These are phyloP conservation scores for Malthinus flaveolus DNA, from an alignment of 2,888 invertebrate genomes.

Conservation along the genomic window DNA sequence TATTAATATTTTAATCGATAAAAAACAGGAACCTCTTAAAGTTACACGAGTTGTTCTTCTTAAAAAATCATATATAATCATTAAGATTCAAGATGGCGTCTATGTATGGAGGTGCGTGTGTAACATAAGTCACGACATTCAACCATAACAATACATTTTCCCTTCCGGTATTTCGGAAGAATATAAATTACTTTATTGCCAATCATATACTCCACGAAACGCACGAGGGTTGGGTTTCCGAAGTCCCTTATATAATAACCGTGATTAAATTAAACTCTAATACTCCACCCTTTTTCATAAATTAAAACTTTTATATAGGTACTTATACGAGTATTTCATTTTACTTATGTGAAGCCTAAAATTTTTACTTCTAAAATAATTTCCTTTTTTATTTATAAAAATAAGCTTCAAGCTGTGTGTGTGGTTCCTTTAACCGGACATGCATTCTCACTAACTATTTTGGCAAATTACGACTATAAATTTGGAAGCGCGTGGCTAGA, in stretches of 20 bases:
- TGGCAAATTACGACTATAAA: conserved; percentile 50
- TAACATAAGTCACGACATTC: conserved; percentile 33
- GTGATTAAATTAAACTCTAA: conserved; percentile 6
- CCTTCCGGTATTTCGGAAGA: conserved; percentile 27
- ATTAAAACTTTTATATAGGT: neutral
- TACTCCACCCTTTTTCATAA: neutral
- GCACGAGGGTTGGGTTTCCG: conserved; percentile 24
- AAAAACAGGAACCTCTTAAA: neutral
- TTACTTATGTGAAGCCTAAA: too few relatives aligned
- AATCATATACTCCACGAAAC: conserved; percentile 18
- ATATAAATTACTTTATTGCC: conserved; percentile 26
- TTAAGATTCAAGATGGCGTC: conserved; percentile 21
- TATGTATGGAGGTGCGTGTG: conserved; percentile 21
- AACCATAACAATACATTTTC: conserved; percentile 36
- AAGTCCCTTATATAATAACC: neutral
- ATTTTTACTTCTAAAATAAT: too few relatives aligned
- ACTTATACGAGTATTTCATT: too few relatives aligned
- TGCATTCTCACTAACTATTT: conserved; percentile 44
- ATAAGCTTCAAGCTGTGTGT: conserved; percentile 34
- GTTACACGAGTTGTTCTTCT: conserved; percentile 10
- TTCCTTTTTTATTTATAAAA: neutral
- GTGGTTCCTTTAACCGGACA: conserved; percentile 30
- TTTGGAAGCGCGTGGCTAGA: conserved; percentile 46
- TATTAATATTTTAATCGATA: neutral
- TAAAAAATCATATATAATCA: conserved; percentile 13